These are phyloP conservation scores for Andricus quercusramuli DNA, from an alignment of 2,888 invertebrate species.

Conservation along the genomic window DNA sequence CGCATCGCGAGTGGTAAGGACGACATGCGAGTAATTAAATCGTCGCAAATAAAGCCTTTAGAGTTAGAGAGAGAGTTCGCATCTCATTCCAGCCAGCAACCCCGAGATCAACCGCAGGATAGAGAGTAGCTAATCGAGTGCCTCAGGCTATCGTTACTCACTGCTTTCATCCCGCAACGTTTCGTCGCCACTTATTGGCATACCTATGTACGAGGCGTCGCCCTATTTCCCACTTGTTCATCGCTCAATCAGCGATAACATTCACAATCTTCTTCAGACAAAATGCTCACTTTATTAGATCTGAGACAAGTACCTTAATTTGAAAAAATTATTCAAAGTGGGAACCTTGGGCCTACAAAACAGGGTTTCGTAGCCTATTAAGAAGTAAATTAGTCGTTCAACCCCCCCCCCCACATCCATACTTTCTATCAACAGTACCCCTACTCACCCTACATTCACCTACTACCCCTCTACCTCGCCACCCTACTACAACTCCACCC, in stretches of 20 bases:
- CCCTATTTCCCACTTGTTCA: slow-evolving; percentile 53
- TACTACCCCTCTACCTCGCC: no score
- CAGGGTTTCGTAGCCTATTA: no score
- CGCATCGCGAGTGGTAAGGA: slow-evolving; percentile 48
- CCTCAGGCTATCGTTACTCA: slow-evolving; percentile 73
- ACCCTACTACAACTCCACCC: no score
- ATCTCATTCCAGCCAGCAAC: slow-evolving; percentile 54
- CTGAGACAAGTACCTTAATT: neutral
- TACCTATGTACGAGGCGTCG: slow-evolving; percentile 63
- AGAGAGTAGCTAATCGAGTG: slow-evolving; percentile 69
- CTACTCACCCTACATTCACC: no score
- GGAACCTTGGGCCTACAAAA: no score
- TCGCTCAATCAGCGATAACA: slow-evolving; percentile 22
- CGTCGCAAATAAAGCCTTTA: slow-evolving; percentile 73
- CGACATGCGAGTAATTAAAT: slow-evolving; percentile 74
- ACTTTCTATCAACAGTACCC: no score
- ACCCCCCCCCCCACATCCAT: no score
- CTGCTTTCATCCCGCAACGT: slow-evolving; percentile 60
- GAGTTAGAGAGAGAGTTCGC: slow-evolving; percentile 51
- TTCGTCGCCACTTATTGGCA: slow-evolving; percentile 54
- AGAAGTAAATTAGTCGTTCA: no score
- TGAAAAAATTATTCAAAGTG: no score
- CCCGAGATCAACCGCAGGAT: slow-evolving; percentile 59
- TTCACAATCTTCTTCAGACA: neutral
- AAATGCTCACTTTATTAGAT: neutral